Conservation (phyloP, 1,140 invertebrate genomes). For the Zaprionus taronus region DNA sequence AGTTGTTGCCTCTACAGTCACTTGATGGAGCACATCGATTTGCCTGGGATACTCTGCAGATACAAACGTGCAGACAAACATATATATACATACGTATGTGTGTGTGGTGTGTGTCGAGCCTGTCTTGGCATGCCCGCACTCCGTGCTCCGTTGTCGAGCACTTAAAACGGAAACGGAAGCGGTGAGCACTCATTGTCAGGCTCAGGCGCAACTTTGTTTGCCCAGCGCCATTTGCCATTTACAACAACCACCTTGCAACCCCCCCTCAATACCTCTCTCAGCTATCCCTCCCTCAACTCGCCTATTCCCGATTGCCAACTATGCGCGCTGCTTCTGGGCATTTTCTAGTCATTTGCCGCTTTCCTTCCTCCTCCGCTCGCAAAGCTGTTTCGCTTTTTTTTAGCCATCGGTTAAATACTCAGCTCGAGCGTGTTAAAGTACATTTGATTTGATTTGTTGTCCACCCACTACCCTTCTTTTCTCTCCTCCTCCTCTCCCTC, state of each 20-base stretch:
- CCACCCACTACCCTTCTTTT: constrained; percentile 51
- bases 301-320: constrained; percentile 42
- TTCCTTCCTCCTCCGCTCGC: neutral
- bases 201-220: constrained; percentile 65
- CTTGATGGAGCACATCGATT: constrained; percentile 60
- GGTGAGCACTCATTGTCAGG: constrained; percentile 76
- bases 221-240: constrained; percentile 54
- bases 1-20: constrained; percentile 43
- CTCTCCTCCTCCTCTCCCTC: constrained; percentile 18
- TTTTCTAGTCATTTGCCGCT: constrained; percentile 14
- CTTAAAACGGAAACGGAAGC: constrained; percentile 75
- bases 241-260: neutral
- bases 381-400: constrained; percentile 39
- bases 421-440: constrained; percentile 78
- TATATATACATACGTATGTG: neutral
- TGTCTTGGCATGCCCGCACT: neutral
- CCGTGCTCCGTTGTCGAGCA: constrained; percentile 52
- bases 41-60: constrained; percentile 28
- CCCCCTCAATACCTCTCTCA: too few species aligned
- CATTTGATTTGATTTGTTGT: constrained; percentile 82
- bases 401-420: constrained; percentile 75
- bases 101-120: neutral
- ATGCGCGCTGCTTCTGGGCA: constrained; percentile 16
- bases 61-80: neutral
- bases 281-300: neutral